phyloP scores from a whole-genome alignment of 2,113 vertebrate genomes.

The Rhinolophus ferrumequinum region DNA sequence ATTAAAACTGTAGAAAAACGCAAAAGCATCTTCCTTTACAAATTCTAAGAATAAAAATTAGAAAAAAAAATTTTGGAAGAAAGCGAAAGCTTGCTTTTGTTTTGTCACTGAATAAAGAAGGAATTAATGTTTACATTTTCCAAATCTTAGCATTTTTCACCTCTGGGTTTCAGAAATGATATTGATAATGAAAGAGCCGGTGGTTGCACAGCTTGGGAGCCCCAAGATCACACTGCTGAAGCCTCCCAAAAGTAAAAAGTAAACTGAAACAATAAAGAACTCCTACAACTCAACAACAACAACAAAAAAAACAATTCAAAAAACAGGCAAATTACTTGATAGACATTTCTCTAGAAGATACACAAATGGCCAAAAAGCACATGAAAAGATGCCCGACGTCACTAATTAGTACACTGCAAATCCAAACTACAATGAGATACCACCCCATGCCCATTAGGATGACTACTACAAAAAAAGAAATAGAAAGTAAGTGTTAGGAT shows the following conservation, averaged over 20 bases:
- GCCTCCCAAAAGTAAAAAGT: neutral
- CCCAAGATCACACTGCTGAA: neutral
- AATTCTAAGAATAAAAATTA: neutral
- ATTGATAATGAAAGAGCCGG: neutral
- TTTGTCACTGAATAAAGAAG: neutral
- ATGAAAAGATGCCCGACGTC: neutral
- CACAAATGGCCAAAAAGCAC: neutral
- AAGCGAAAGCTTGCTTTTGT: neutral
- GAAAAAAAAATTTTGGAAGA: neutral
- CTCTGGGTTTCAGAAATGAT: slow-evolving; percentile 20
- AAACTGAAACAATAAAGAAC: neutral
- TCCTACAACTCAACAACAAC: neutral
- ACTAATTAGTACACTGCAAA: neutral
- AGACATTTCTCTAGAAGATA: neutral
- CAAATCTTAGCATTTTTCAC: neutral
- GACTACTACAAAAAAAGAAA: neutral
- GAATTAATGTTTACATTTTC: neutral
- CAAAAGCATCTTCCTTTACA: slow-evolving; percentile 7
- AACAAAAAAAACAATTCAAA: neutral
- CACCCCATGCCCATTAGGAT: neutral
- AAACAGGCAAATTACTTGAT: neutral
- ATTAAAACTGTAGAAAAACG: neutral
- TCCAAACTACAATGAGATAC: neutral
- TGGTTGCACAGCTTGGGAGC: neutral
- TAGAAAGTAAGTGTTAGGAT: neutral